Evolutionary conservation across 2,113 vertebrate genomes (phyloP), one percentile per base, ranked within the genome.

Genomic region (Morone chrysops): DNA sequence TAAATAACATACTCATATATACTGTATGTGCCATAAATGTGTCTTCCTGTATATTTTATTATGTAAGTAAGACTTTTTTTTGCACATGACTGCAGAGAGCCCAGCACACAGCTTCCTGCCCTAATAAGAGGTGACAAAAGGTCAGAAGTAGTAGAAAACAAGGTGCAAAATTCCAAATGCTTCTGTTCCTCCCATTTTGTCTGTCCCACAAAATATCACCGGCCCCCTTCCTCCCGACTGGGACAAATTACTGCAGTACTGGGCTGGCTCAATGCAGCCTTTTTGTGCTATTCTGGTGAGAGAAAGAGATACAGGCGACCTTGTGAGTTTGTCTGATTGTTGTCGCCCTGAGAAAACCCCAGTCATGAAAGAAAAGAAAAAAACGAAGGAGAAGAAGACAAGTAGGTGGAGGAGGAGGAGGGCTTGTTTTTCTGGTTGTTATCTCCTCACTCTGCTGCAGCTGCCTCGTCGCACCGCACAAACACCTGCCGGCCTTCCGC

Each of bases 401-500:
- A 57, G 51, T 40, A 77, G 22, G 63, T 10, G 63, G 77, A 72
- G 77, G 78, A 70, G 77, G 67, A 87, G 87, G 84, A 81, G 76
- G 36, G 85, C 86, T 89, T 90, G 88, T 94, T 94, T 92, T 91
- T 72, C 78, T 75, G 74, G 78, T 77, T 87, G 89, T 93, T 95
- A 93, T 93, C 93, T 91, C 78, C 90, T 91, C 84, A 86, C 87
- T 90, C 87, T 87, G 84, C 83, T 91, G 89, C 93, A 91, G 87
- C 91, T 93, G 93, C 89, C 84, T 91, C 74, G 70, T 78, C 71
- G 68, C 47, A 47, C 40, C 66, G 31, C 82, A 72, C 85, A 90
- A 91, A 94, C 93, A 94, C 92, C 93, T 92, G 91, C 92, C 83
- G 87, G 80, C 88, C 92, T 89, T 85, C 83, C 36, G 71, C 77